Evolutionary conservation across 2,888 invertebrate genomes (phyloP).

Genomic region (Camptogramma bilineatum): DNA sequence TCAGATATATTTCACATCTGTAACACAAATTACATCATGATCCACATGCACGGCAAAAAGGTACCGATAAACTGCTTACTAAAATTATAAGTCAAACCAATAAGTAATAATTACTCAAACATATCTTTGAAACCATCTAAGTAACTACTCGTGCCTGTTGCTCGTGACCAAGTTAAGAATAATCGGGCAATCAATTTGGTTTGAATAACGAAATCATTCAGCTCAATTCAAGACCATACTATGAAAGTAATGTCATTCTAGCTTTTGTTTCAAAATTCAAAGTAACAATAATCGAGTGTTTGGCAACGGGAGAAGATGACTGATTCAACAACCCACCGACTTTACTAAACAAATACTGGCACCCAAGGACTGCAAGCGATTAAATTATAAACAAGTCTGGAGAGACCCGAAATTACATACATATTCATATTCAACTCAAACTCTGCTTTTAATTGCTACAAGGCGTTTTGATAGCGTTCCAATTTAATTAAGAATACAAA

Average conservation of each 20-base stretch:
- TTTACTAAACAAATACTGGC: slow-evolving; percentile 60
- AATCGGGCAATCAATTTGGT: no score
- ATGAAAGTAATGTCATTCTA: neutral
- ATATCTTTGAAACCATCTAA: no score
- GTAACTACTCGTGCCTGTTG: no score
- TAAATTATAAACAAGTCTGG: slow-evolving; percentile 60
- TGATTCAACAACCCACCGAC: slow-evolving; percentile 56
- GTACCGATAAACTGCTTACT: no score
- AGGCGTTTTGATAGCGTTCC: slow-evolving; percentile 41
- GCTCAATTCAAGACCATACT: neutral
- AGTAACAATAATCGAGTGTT: slow-evolving; percentile 50
- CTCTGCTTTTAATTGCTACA: slow-evolving; percentile 40
- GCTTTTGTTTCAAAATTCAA: slow-evolving; percentile 24
- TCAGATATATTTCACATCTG: no score
- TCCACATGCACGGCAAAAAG: no score
- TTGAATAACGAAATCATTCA: no score
- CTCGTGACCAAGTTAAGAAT: no score
- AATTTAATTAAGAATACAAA: slow-evolving; percentile 26
- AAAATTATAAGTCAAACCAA: no score
- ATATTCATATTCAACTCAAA: slow-evolving; percentile 58
- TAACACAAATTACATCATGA: no score
- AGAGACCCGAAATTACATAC: slow-evolving; percentile 56
- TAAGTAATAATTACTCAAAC: no score
- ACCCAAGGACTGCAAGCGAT: slow-evolving; percentile 53
- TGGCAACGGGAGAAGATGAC: slow-evolving; percentile 44